Conservation (phyloP, 2,113 vertebrate species). For the Climacteris rufus region DNA sequence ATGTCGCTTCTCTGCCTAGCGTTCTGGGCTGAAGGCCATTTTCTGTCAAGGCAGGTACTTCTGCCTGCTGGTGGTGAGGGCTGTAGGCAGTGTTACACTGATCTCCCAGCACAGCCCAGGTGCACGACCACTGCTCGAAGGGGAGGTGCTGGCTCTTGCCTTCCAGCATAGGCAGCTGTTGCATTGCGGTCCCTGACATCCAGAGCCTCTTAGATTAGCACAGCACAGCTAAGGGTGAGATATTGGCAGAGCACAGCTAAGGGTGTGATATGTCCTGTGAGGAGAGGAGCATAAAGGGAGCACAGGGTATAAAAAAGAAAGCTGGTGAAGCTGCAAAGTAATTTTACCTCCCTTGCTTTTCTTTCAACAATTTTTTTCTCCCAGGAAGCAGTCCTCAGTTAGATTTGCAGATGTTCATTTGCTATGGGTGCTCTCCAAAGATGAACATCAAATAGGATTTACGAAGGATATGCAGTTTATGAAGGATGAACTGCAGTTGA, state of each 20-base stretch:
- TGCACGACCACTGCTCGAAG: not conserved
- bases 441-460: not conserved
- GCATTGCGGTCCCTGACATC: constrained; percentile 6
- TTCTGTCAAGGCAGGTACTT: not conserved
- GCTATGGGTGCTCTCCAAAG: not conserved
- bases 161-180: constrained; percentile 13
- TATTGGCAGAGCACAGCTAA: constrained; percentile 44
- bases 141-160: constrained; percentile 7
- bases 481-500: not conserved
- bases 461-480: not conserved
- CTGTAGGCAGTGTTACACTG: not conserved
- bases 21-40: not conserved
- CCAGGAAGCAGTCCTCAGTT: not conserved
- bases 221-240: constrained; percentile 11
- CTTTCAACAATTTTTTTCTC: not conserved
- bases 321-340: not conserved
- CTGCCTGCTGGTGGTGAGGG: not conserved
- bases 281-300: not conserved
- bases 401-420: not conserved
- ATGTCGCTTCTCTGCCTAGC: accelerated
- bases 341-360: not conserved
- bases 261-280: not conserved
- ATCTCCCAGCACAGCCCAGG: not conserved
- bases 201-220: constrained; percentile 46
- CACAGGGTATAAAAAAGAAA: constrained; percentile 64